Evolutionary conservation across 35 echinoderm and acorn worm species (phyloP), one percentile per base, ranked within the genome.

Genomic region (Amphiura filiformis): DNA sequence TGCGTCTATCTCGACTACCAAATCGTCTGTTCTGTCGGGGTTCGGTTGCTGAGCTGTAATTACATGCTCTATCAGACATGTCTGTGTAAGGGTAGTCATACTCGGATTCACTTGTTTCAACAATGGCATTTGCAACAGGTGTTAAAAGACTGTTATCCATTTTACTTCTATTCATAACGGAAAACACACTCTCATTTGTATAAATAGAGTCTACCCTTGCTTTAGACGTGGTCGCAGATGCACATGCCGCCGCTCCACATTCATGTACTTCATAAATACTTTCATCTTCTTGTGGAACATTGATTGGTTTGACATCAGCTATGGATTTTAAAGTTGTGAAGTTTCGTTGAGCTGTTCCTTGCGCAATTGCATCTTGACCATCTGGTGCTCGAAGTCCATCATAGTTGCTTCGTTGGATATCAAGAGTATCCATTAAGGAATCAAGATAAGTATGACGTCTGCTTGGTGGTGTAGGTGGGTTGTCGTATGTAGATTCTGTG

Each of bases 1-100:
- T 70, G 61, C 61, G 61, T 70, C 61, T 70, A n/a, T 70, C 61
- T 2, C 61, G 61, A 70, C 61, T 70, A 70, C 61, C 61, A 70
- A 70, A 70, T n/a, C 61, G 61, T 70, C 28, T 70, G 15, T 23
- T 5, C 26, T 23, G 15, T 11, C 61, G 61, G 4, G 61, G 61
- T 70, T 70, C 61, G 9, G 61, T 70, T 3, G 61, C 61, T 26
- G 61, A 13, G 61, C 26, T 2, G 15, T 70, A 30, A 1, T 3
- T 23, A n/a, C n/a, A n/a, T 70, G 17, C 1, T 26, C 26, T 70
- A 70, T 70, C 28, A 30, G 7, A 5, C 11, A 70, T 15, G 26
- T 70, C 61, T 13, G 61, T 23, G 26, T 70, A 70, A 13, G 61
- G 61, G 26, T 70, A 70, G 28, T 70, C 61, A n/a, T 70, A 70